phyloP scores from a whole-genome alignment of 1,140 invertebrate species.

The Radopholus similis region DNA sequence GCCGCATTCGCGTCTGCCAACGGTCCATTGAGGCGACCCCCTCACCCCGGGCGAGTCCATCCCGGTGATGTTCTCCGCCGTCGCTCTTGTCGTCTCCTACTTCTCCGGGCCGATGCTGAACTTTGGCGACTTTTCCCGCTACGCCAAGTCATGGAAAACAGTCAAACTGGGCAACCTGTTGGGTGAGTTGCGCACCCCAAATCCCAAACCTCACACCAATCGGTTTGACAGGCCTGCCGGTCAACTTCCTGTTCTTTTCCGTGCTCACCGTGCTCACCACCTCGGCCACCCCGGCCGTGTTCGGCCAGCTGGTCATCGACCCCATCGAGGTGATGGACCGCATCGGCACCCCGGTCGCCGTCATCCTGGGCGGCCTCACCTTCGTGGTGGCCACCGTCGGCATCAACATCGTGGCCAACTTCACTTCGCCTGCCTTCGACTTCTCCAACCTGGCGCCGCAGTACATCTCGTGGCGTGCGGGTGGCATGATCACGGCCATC shows the following conservation, averaged over 20 bases:
- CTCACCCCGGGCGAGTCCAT: neutral
- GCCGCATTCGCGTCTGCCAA: neutral
- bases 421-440: neutral
- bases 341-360: neutral
- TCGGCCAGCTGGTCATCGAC: neutral
- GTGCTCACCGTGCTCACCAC: neutral
- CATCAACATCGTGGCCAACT: neutral
- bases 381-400: neutral
- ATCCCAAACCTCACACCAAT: neutral
- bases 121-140: constrained; percentile 15
- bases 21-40: neutral
- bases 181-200: no score
- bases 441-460: neutral
- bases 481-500: constrained; percentile 1
- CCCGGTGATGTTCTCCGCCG: neutral
- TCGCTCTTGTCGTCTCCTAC: constrained; percentile 2
- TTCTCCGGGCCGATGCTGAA: constrained; percentile 12
- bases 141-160: constrained; percentile 1
- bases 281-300: neutral
- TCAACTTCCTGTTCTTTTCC: neutral
- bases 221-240: neutral
- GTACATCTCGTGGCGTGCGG: neutral
- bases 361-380: neutral
- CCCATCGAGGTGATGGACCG: neutral
- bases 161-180: constrained; percentile 1